These are phyloP conservation scores for Onthophagus taurus DNA, from an alignment of 1,140 invertebrate species.

Conservation along the genomic window DNA sequence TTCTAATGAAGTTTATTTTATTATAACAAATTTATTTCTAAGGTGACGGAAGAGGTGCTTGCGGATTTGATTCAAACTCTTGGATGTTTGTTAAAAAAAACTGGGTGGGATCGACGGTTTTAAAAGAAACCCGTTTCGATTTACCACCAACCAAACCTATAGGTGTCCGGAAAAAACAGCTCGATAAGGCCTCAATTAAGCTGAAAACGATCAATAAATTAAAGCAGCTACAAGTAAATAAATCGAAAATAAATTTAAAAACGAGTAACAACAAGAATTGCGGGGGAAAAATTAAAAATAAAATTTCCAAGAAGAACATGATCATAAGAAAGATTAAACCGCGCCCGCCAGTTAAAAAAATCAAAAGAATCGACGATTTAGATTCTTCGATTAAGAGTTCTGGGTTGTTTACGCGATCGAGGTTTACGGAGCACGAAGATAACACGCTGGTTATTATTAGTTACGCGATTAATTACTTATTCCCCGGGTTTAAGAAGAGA, in stretches of 20 bases:
- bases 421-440: slow-evolving; percentile 54
- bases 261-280: slow-evolving; percentile 15
- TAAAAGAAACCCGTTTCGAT: slow-evolving; percentile 10
- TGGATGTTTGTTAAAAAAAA: slow-evolving; percentile 61
- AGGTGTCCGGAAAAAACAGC: slow-evolving; percentile 15
- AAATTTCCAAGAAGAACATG: slow-evolving; percentile 7
- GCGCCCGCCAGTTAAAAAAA: background rate
- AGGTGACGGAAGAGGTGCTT: slow-evolving; percentile 60
- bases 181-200: slow-evolving; percentile 22
- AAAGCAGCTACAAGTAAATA: slow-evolving; percentile 29
- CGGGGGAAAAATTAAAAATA: background rate
- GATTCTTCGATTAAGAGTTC: slow-evolving; percentile 57
- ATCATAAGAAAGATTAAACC: slow-evolving; percentile 9
- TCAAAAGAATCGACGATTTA: slow-evolving; percentile 49
- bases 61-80: slow-evolving; percentile 59
- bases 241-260: slow-evolving; percentile 21
- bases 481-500: slow-evolving; percentile 42
- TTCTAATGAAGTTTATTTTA: too few species aligned
- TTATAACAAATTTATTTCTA: too few species aligned
- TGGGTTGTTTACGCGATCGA: slow-evolving; percentile 44
- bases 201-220: slow-evolving; percentile 28
- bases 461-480: slow-evolving; percentile 54
- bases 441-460: slow-evolving; percentile 57
- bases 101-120: slow-evolving; percentile 45
- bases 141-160: background rate